Conservation (phyloP, 2,113 vertebrate genomes). For the Gymnobelideus leadbeateri region DNA sequence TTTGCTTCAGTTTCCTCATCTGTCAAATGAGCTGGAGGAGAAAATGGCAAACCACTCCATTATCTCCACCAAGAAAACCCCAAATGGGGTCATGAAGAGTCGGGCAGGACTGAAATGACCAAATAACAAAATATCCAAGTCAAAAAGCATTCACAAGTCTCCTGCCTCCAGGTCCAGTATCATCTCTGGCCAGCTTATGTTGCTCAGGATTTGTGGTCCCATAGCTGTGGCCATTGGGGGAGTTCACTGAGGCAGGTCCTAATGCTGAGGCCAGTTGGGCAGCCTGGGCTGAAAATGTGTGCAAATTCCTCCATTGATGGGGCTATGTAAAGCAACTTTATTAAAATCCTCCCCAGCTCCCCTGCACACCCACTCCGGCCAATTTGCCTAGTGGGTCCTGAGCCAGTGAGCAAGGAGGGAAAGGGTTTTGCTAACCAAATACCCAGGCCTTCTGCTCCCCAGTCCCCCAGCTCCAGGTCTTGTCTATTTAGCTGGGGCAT, state of each 20-base stretch:
- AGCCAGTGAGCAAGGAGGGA: fast-evolving
- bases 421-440: constrained; percentile 82
- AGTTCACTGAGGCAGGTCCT: neutral
- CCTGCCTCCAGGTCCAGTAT: neutral
- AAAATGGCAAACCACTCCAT: no score
- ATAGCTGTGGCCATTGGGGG: neutral
- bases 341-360: neutral
- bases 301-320: neutral
- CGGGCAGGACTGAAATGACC: no score
- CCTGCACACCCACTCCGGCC: fast-evolving
- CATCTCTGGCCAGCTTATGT: neutral
- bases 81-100: no score
- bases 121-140: no score
- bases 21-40: no score
- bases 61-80: no score
- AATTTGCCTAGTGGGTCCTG: constrained; percentile 34
- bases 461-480: neutral
- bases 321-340: neutral
- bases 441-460: fast-evolving
- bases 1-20: no score
- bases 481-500: neutral
- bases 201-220: neutral
- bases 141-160: neutral
- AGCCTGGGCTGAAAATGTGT: neutral
- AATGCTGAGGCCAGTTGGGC: neutral